Conservation (phyloP, 2,888 invertebrate genomes). For the Empis livida region DNA sequence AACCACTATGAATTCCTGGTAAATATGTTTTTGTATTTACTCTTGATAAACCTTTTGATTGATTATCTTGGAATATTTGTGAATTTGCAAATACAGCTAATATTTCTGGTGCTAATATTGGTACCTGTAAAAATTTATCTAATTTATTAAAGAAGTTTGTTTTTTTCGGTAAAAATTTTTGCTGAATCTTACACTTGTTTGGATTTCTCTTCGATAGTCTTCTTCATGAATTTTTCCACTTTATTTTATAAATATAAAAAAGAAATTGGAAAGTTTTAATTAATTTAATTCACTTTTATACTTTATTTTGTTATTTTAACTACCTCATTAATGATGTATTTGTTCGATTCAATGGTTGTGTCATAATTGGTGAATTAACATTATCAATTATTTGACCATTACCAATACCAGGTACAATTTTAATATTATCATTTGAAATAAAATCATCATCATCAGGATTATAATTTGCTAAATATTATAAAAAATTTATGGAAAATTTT, state of each 20-base stretch:
- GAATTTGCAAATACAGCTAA: conserved; percentile 35
- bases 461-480: conserved; percentile 28
- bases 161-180: no score
- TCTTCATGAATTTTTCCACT: conserved; percentile 34
- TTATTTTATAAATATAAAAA: no score
- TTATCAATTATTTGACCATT: conserved; percentile 25
- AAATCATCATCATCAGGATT: conserved; percentile 37
- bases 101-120: conserved; percentile 36
- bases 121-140: conserved; percentile 7
- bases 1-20: conserved; percentile 25
- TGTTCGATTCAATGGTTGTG: conserved; percentile 21
- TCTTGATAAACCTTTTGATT: conserved; percentile 31
- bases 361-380: conserved; percentile 30
- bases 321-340: no score
- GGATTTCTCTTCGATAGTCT: conserved; percentile 35
- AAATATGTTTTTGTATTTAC: conserved; percentile 28
- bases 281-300: no score
- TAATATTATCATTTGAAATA: conserved; percentile 26
- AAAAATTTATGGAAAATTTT: not conserved
- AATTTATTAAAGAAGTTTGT: no score
- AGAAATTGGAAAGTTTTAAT: no score
- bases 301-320: not conserved
- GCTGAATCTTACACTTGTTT: conserved; percentile 24
- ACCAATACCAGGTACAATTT: conserved; percentile 14
- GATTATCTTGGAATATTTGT: conserved; percentile 37